Evolutionary conservation across 2,888 invertebrate species (phyloP).

Genomic region (Adelognathus sp.): DNA sequence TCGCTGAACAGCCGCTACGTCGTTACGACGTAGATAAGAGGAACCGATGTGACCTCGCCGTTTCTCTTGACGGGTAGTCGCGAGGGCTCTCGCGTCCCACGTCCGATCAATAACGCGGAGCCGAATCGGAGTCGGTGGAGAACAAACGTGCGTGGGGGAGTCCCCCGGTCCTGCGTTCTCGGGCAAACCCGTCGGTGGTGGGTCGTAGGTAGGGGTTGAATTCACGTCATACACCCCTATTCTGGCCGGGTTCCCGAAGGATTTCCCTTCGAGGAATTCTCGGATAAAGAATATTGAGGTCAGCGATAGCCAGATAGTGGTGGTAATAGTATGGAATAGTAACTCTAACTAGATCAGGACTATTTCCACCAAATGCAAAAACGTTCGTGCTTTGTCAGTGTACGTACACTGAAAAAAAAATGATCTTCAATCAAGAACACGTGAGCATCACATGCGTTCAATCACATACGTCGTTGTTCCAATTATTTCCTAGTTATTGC

Average conservation of each 20-base stretch:
- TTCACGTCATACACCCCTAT: neutral
- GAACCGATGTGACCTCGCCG: conserved; percentile 29
- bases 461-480: no score
- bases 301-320: neutral
- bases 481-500: no score
- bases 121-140: neutral
- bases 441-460: no score
- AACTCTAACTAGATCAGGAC: no score
- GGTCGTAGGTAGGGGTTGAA: neutral
- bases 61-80: neutral
- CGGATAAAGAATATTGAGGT: conserved; percentile 19
- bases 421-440: no score
- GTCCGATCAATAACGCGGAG: conserved; percentile 8
- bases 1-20: conserved; percentile 7
- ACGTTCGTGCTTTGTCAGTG: no score
- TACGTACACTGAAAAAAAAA: no score
- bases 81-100: neutral
- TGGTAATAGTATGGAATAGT: no score
- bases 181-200: neutral
- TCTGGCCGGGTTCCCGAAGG: conserved; percentile 5
- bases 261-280: neutral
- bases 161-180: neutral
- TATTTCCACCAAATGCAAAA: no score
- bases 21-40: conserved; percentile 40
- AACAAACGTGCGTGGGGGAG: neutral